phyloP scores from a whole-genome alignment of 2,797 vertebrate species.

The Pteropus rufus region DNA sequence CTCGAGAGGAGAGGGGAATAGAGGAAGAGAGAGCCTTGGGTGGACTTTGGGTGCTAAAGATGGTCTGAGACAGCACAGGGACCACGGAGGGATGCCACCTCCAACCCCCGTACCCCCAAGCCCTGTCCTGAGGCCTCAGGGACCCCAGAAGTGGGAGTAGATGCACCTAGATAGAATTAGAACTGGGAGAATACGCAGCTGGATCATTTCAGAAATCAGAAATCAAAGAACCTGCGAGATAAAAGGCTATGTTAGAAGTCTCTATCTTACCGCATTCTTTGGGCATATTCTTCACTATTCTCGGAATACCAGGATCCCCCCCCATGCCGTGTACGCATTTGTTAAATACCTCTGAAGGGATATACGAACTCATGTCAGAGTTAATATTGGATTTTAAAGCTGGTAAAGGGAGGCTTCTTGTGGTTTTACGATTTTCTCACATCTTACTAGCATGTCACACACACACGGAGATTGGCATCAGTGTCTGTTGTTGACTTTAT shows the following conservation, averaged over 20 bases:
- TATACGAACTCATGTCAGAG: too few species aligned
- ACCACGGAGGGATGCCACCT: too few species aligned
- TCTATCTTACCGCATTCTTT: not conserved
- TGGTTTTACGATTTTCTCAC: not conserved
- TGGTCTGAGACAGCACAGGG: too few species aligned
- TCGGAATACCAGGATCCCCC: not conserved
- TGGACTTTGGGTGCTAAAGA: accelerated
- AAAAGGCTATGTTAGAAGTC: not conserved
- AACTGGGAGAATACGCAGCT: not conserved
- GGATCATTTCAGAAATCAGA: not conserved
- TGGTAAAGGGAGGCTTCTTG: not conserved
- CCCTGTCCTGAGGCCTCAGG: too few species aligned
- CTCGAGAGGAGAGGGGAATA: not conserved
- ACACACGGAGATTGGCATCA: not conserved
- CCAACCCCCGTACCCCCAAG: too few species aligned
- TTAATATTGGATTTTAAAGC: not conserved
- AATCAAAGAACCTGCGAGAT: not conserved
- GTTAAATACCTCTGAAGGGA: too few species aligned
- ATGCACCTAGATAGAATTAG: not conserved
- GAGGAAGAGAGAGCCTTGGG: not conserved
- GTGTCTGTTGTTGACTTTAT: not conserved
- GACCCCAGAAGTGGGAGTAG: not conserved
- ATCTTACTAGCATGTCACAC: not conserved
- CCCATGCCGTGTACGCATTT: not conserved
- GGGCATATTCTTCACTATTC: not conserved